phyloP scores from a whole-genome alignment of 2,797 vertebrate species.

The Argyrosomus regius region DNA sequence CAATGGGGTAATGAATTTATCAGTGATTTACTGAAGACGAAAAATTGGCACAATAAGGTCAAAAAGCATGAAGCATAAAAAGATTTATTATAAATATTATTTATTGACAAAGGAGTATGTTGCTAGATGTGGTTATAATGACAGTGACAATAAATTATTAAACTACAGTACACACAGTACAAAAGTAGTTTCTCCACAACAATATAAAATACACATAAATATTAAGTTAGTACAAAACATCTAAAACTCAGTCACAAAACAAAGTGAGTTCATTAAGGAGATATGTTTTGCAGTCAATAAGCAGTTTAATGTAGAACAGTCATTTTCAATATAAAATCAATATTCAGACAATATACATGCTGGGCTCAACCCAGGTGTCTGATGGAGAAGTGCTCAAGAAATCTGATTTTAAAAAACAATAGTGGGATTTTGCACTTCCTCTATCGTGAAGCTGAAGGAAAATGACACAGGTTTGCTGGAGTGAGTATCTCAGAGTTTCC shows the following conservation, averaged over 20 bases:
- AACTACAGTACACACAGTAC: conserved; percentile 47
- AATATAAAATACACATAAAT: conserved; percentile 78
- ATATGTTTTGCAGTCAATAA: conserved; percentile 52
- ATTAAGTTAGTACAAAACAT: conserved; percentile 74
- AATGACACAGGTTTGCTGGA: conserved; percentile 17
- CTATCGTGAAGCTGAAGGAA: background rate
- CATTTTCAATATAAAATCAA: conserved; percentile 54
- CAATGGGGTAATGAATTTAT: background rate
- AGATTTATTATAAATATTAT: conserved; percentile 57
- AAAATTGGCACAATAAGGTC: background rate
- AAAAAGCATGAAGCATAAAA: conserved; percentile 19
- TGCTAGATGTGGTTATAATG: conserved; percentile 52
- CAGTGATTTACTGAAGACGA: background rate
- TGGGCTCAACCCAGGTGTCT: conserved; percentile 73
- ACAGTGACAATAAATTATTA: conserved; percentile 76
- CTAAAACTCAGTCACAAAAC: conserved; percentile 48
- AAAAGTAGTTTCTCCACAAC: conserved; percentile 50
- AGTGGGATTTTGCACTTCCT: background rate
- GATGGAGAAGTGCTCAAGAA: conserved; percentile 34
- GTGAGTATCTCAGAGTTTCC: background rate
- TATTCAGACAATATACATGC: conserved; percentile 52
- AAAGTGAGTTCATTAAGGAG: conserved; percentile 33
- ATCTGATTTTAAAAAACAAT: background rate
- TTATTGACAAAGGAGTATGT: conserved; percentile 71
- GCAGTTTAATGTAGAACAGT: conserved; percentile 38